These are phyloP conservation scores for Rhogogaster chlorosoma DNA, from an alignment of 2,888 invertebrate species.

Conservation along the genomic window DNA sequence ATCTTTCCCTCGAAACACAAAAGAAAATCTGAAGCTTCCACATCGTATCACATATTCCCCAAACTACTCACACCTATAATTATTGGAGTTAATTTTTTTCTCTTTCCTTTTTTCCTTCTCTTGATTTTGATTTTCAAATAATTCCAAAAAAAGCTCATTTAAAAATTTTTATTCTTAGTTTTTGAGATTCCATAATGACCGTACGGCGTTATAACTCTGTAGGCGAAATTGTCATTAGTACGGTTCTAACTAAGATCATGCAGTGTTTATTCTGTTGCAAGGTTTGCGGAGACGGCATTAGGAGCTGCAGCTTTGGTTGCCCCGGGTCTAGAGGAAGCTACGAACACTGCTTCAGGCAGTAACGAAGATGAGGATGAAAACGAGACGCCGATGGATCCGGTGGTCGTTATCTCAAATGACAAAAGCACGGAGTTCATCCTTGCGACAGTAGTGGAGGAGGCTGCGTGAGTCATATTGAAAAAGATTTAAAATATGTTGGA, in stretches of 20 bases:
- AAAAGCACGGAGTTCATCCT: constrained; percentile 95
- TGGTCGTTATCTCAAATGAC: constrained; percentile 90
- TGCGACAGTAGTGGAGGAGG: constrained; percentile 92
- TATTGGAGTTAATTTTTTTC: neutral
- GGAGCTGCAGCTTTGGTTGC: constrained; percentile 80
- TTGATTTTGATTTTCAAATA: too few relatives aligned
- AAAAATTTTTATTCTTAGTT: too few relatives aligned
- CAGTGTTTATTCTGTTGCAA: constrained; percentile 78
- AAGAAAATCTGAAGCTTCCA: neutral
- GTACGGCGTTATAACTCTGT: neutral
- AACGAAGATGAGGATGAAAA: constrained; percentile 91
- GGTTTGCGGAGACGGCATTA: constrained; percentile 89
- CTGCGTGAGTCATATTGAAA: constrained; percentile 83
- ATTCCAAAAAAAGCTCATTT: too few relatives aligned
- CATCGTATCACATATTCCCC: neutral
- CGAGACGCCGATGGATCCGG: constrained; percentile 77
- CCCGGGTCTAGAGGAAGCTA: constrained; percentile 89
- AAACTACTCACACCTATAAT: neutral
- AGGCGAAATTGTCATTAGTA: constrained; percentile 19
- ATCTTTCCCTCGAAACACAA: neutral
- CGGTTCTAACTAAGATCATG: constrained; percentile 76
- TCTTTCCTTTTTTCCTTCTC: neutral
- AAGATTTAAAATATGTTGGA: neutral
- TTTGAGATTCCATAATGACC: neutral
- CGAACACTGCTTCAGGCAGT: constrained; percentile 94